A percentile compares a stretch with the other conserved stretches of the same genome.
These are phyloP conservation scores for Otocyon megalotis DNA, from an alignment of 2,113 vertebrate species.

Conservation along the genomic window DNA sequence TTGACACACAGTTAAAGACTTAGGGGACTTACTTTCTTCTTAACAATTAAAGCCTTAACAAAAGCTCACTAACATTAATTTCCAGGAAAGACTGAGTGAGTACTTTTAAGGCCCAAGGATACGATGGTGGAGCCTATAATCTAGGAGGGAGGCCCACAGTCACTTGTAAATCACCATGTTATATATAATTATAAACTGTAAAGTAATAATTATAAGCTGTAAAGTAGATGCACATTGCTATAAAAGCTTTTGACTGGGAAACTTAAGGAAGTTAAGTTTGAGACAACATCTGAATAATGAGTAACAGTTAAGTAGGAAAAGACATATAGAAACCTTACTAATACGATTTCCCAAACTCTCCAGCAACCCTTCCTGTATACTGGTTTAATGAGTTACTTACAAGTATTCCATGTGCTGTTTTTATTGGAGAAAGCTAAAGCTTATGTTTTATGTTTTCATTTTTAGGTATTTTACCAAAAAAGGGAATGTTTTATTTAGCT, in stretches of 20 bases:
- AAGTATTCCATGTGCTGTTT: neutral
- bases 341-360: neutral
- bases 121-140: neutral
- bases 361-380: neutral
- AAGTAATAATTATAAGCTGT: neutral
- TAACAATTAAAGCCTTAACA: neutral
- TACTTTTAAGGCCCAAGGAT: neutral
- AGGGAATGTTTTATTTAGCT: neutral
- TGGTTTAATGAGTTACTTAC: neutral
- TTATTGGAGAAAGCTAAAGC: neutral
- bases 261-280: neutral
- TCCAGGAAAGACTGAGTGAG: neutral
- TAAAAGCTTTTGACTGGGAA: neutral
- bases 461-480: constrained; percentile 1
- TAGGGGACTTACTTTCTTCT: neutral
- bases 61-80: constrained; percentile 2
- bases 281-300: neutral
- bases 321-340: neutral
- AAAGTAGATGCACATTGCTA: neutral
- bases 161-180: neutral
- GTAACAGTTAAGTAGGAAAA: neutral
- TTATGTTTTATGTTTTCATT: constrained; percentile 15
- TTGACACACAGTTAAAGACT: neutral
- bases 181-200: neutral
- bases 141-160: neutral